A percentile compares a stretch with the other conserved stretches of the same genome.
phyloP scores from a whole-genome alignment of 2,797 vertebrate species.

The Anolis apletophallus region DNA sequence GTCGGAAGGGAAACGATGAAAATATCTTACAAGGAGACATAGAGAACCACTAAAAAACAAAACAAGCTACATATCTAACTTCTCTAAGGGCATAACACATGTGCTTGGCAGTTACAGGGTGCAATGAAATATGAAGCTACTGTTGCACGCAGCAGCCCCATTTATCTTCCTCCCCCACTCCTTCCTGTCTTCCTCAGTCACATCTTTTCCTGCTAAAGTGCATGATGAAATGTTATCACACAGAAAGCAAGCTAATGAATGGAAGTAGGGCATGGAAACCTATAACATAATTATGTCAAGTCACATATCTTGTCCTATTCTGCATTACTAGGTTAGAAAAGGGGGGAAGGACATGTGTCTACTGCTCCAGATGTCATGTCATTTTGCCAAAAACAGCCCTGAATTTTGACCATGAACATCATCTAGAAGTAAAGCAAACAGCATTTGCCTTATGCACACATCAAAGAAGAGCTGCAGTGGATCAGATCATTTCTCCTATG shows the following conservation, averaged over 20 bases:
- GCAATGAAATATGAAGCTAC: neutral
- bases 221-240: neutral
- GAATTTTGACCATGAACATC: neutral
- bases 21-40: neutral
- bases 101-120: neutral
- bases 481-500: neutral
- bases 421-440: neutral
- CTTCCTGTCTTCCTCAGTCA: neutral
- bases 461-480: neutral
- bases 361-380: neutral
- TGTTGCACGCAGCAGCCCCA: neutral
- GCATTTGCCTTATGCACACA: neutral
- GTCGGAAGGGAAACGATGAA: neutral
- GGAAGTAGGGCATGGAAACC: neutral
- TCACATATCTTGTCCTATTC: neutral
- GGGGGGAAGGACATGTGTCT: neutral
- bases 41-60: neutral
- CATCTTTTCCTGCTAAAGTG: neutral
- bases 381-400: neutral
- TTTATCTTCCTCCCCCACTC: neutral
- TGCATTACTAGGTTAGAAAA: neutral
- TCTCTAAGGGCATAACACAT: neutral
- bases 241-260: neutral
- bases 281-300: neutral
- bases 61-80: neutral